Base-by-base conservation (phyloP, 2,797 vertebrate species). In the Champsocephalus gunnari region DNA sequence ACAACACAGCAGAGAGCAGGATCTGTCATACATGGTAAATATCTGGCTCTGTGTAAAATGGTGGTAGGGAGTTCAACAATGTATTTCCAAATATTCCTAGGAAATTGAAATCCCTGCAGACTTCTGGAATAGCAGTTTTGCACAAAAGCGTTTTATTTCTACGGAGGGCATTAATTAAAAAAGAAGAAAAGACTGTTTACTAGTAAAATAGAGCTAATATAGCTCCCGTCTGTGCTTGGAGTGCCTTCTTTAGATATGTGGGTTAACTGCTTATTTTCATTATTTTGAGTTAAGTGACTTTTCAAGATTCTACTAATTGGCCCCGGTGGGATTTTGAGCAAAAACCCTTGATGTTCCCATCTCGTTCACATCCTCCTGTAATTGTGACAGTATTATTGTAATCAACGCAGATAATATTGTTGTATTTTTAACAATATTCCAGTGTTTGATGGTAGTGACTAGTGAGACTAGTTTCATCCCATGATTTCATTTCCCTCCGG, bases 221-320 rank as follows among this genome's bases (percentile, higher is more conserved):
- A 68, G 61, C 58, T 67, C 57, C 55, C 58, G 3, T 50, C 66
- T 69, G 14, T 79, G 69, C 73, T 83, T 62, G 9, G 19, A 69
- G 50, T 62, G 57, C 28, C 53, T 78, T 81, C 76, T 79, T 86
- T 17, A 73, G 68, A 84, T 81, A 89, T 92, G 80, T 88, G 65
- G 82, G 84, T 86, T 82, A 86, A 86, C 66, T 75, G 75, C 74
- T 91, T 68, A 86, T 84, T 91, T 86, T 73, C 72, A 84, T 89
- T 82, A 78, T 89, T 89, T 86, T 54, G 21, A 75, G 71, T 82
- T 63, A 68, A 80, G 72, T 80, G 83, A 88, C 82, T 91, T 85
- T 89, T 87, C 78, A 86, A 84, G 82, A 87, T 74, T 80, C 76
- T 72, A 55, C 64, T 94, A 95, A 94, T 94, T 93, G 87, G 92